Conservation (phyloP, 2,113 vertebrate genomes). For the Phainopepla nitens region DNA sequence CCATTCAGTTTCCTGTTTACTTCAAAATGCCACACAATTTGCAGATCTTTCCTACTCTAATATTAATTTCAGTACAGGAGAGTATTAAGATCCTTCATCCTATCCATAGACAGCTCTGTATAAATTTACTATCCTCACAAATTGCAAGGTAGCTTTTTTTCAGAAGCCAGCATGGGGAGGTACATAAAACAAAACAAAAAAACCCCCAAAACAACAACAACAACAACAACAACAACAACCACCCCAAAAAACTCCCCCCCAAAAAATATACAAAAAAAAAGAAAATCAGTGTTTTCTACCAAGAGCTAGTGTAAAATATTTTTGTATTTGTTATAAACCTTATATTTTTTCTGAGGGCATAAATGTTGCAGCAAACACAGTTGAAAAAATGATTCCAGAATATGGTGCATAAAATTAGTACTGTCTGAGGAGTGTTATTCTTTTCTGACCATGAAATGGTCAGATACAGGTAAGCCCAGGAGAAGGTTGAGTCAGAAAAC, state of each 20-base stretch:
- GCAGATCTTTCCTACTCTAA: neutral
- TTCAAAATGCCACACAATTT: neutral
- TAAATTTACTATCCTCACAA: neutral
- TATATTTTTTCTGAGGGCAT: neutral
- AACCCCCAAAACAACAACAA: too few relatives aligned
- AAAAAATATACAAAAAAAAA: neutral
- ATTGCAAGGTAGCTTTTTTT: neutral
- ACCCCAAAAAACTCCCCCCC: too few relatives aligned
- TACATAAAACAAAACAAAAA: neutral
- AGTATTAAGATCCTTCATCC: neutral
- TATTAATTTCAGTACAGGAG: neutral
- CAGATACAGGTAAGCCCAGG: neutral
- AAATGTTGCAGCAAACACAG: neutral
- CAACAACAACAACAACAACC: too few relatives aligned
- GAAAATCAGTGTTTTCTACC: neutral
- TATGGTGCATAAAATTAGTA: neutral
- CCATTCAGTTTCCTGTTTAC: neutral
- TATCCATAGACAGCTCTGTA: neutral
- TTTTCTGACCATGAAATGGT: neutral
- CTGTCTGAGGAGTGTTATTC: neutral
- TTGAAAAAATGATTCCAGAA: neutral
- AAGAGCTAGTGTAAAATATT: neutral
- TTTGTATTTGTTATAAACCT: neutral
- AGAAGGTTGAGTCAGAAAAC: neutral
- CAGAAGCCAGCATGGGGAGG: neutral